These are phyloP conservation scores for Hemicentrotus pulcherrimus DNA, from an alignment of 35 echinoderm and acorn worm genomes.

Conservation along the genomic window DNA sequence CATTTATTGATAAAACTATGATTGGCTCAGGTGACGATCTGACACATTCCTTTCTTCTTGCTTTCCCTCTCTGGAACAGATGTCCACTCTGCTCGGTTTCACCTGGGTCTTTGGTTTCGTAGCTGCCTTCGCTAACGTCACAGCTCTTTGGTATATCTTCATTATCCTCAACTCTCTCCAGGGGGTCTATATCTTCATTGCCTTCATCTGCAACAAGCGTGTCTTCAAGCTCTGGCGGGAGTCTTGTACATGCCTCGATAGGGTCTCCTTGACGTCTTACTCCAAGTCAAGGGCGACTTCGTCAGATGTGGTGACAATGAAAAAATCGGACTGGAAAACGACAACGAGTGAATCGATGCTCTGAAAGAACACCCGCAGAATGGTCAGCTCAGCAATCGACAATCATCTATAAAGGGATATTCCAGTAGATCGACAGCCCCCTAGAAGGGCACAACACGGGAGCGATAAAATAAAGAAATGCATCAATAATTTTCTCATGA, in stretches of 20 bases:
- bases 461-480: too few relatives aligned
- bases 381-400: too few relatives aligned
- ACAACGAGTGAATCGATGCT: neutral
- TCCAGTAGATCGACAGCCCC: too few relatives aligned
- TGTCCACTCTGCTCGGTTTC: slow-evolving; percentile 66
- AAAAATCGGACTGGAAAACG: neutral
- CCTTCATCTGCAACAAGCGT: slow-evolving; percentile 75
- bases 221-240: slow-evolving; percentile 52
- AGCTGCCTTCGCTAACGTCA: slow-evolving; percentile 66
- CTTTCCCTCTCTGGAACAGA: neutral
- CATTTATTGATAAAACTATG: too few relatives aligned
- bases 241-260: neutral
- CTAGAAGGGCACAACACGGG: too few relatives aligned
- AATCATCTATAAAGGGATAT: too few relatives aligned
- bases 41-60: too few relatives aligned
- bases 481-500: too few relatives aligned
- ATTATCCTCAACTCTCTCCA: slow-evolving; percentile 75
- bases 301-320: neutral
- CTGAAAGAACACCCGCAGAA: neutral
- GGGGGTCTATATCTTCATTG: slow-evolving; percentile 74
- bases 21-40: too few relatives aligned
- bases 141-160: slow-evolving; percentile 77
- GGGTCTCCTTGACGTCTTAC: neutral
- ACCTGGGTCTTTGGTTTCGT: slow-evolving; percentile 78
- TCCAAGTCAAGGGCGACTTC: neutral